Percentiles rank a stretch among this genome's conserved stretches.
Conservation (phyloP, 2,797 vertebrate species). For the Peromyscus aztecus region DNA sequence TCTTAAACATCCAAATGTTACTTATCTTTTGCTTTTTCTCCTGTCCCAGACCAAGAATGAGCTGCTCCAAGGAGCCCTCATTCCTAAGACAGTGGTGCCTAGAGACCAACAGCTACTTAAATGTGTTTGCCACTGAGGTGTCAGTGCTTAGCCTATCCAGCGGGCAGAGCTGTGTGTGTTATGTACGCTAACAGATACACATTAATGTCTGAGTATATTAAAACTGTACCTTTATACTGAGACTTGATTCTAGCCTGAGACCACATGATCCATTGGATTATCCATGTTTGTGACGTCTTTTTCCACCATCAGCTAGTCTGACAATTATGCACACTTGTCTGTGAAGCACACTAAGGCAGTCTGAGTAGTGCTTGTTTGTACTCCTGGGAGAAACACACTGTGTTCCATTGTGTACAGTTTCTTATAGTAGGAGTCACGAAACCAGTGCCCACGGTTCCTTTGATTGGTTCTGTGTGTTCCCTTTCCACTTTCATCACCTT, state of each 20-base stretch:
- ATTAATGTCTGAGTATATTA: background rate
- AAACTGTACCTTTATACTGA: background rate
- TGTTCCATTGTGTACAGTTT: background rate
- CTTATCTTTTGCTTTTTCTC: background rate
- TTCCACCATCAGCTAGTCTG: background rate
- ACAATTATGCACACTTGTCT: background rate
- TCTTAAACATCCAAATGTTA: background rate
- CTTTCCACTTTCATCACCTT: background rate
- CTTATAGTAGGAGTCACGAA: background rate
- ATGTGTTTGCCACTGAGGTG: background rate
- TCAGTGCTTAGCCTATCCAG: background rate
- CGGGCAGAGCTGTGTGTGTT: background rate
- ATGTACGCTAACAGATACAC: background rate
- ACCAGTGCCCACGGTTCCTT: background rate
- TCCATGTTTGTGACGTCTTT: background rate
- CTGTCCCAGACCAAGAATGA: background rate
- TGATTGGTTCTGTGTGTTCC: background rate
- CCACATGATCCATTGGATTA: background rate
- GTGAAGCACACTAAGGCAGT: background rate
- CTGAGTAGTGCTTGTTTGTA: background rate
- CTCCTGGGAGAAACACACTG: background rate
- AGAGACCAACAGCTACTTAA: background rate
- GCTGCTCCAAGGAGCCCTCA: background rate
- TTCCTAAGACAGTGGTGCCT: background rate
- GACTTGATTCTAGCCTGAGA: background rate